Evolutionary conservation across 2,888 invertebrate species (phyloP).

Genomic region (Aphelenchoides bicaudatus): DNA sequence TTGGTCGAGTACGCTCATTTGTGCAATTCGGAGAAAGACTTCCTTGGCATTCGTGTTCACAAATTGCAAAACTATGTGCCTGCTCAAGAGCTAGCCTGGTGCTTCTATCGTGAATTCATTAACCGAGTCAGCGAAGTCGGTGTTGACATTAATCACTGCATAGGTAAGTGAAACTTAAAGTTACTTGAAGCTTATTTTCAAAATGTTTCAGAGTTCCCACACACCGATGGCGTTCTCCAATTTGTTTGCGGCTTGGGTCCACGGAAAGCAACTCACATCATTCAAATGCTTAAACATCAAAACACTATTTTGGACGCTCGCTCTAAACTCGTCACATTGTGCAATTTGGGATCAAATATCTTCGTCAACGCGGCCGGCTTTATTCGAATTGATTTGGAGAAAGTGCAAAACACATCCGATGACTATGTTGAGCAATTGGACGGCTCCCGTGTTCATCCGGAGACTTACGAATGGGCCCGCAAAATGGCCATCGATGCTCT

Average conservation of each 20-base stretch:
- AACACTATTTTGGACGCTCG: slow-evolving; percentile 49
- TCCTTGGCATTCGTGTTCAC: slow-evolving; percentile 87
- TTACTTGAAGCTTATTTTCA: too few species aligned
- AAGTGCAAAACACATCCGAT: slow-evolving; percentile 68
- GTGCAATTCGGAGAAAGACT: slow-evolving; percentile 92
- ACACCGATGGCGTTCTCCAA: slow-evolving; percentile 79
- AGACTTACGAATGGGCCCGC: slow-evolving; percentile 98
- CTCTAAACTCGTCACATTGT: slow-evolving; percentile 84
- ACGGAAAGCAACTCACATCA: slow-evolving; percentile 72
- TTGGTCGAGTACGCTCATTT: slow-evolving; percentile 90
- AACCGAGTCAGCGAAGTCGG: slow-evolving; percentile 96
- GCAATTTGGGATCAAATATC: slow-evolving; percentile 95
- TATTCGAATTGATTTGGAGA: slow-evolving; percentile 94
- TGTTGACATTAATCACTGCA: slow-evolving; percentile 88
- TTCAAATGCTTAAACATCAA: slow-evolving; percentile 61
- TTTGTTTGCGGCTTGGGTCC: slow-evolving; percentile 95
- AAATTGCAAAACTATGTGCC: slow-evolving; percentile 70
- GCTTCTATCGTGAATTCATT: slow-evolving; percentile 79
- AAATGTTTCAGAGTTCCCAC: slow-evolving; percentile 79
- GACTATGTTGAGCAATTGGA: slow-evolving; percentile 67
- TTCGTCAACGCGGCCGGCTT: slow-evolving; percentile 99
- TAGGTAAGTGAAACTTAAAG: too few species aligned
- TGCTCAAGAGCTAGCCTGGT: slow-evolving; percentile 81
- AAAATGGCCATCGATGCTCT: slow-evolving; percentile 99
- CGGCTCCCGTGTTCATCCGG: slow-evolving; percentile 94